phyloP scores from a whole-genome alignment of 2,113 vertebrate genomes.

The Erinaceus europaeus region DNA sequence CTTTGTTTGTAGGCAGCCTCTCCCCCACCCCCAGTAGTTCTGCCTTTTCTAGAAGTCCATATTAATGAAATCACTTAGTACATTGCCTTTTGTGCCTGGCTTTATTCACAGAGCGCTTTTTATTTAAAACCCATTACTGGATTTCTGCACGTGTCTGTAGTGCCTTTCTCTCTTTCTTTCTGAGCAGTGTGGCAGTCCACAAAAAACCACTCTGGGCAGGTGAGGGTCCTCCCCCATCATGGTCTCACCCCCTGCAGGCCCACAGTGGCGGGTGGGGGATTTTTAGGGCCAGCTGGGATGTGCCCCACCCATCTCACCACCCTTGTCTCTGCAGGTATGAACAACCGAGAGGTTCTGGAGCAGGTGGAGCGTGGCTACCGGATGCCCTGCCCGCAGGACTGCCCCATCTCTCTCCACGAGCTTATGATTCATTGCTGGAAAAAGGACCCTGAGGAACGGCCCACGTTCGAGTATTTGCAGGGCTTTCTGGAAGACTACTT shows the following conservation, averaged over 20 bases:
- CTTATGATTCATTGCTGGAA: slow-evolving; percentile 99
- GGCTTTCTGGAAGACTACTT: slow-evolving; percentile 99
- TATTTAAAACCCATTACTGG: neutral
- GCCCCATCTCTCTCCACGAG: slow-evolving; percentile 96
- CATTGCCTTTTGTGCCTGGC: slow-evolving; percentile 21
- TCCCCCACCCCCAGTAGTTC: neutral
- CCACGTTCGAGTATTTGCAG: slow-evolving; percentile 98
- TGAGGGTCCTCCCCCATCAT: too few species aligned
- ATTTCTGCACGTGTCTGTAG: neutral
- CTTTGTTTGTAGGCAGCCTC: neutral
- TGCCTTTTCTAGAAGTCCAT: slow-evolving; percentile 6
- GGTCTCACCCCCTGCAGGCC: neutral
- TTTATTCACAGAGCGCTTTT: neutral
- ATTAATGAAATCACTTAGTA: neutral
- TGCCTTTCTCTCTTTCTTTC: neutral
- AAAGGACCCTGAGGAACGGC: slow-evolving; percentile 96
- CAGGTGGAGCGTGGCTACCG: slow-evolving; percentile 98
- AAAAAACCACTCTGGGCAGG: neutral
- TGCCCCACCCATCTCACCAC: neutral
- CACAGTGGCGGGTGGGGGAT: neutral
- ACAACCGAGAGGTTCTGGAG: slow-evolving; percentile 98
- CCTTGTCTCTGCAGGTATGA: slow-evolving; percentile 89
- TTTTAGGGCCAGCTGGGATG: rapidly evolving
- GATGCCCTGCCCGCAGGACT: slow-evolving; percentile 97
- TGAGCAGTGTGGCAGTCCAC: neutral